phyloP scores from a whole-genome alignment of 1,140 invertebrate genomes.

The Drosophila prosaltans region DNA sequence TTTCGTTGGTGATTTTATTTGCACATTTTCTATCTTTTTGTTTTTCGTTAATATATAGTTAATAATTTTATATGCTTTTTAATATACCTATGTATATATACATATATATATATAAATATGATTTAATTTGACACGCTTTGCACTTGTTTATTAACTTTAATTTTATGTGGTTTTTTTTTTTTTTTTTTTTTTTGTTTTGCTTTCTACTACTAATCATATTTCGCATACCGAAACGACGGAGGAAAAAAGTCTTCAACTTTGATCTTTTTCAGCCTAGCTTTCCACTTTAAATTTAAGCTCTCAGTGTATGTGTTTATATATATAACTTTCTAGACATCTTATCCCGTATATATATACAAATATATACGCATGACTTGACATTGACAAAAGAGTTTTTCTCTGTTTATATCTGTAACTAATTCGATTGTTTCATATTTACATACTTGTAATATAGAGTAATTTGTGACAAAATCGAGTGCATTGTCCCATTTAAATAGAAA shows the following conservation, averaged over 20 bases:
- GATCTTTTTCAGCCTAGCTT: slow-evolving; percentile 28
- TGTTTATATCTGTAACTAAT: neutral
- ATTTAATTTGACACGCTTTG: slow-evolving; percentile 37
- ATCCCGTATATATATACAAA: no score
- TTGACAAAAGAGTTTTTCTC: neutral
- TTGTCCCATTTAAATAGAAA: neutral
- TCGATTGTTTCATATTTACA: neutral
- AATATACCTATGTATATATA: neutral
- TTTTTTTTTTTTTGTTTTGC: slow-evolving; percentile 28
- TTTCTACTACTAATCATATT: slow-evolving; percentile 45
- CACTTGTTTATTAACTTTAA: slow-evolving; percentile 17
- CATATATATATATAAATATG: neutral
- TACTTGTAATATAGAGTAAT: neutral
- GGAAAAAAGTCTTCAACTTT: slow-evolving; percentile 38
- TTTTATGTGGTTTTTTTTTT: slow-evolving; percentile 16
- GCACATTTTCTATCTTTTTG: slow-evolving; percentile 32
- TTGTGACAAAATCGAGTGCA: neutral
- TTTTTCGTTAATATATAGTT: slow-evolving; percentile 7
- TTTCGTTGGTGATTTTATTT: slow-evolving; percentile 42
- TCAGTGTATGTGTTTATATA: neutral
- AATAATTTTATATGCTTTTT: slow-evolving; percentile 21
- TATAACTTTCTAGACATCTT: no score
- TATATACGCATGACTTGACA: neutral
- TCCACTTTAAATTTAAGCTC: neutral
- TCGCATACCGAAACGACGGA: slow-evolving; percentile 18